Conservation (phyloP, 2,888 invertebrate species). For the Leptothorax acervorum region DNA sequence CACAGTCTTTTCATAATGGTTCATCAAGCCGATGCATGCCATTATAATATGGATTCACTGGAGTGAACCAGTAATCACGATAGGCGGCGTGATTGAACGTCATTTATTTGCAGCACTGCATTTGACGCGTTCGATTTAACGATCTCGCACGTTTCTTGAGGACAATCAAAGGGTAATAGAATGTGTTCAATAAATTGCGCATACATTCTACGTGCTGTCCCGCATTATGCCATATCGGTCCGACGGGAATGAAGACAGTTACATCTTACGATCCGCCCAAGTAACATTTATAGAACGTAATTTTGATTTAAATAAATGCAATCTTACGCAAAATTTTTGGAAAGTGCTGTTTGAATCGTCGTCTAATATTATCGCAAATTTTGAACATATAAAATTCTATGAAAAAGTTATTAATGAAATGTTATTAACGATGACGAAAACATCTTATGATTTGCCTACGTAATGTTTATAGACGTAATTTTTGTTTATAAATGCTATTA, state of each 20-base stretch:
- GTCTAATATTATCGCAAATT: not conserved
- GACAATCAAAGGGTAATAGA: constrained; percentile 72
- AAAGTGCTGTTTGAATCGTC: not conserved
- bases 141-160: constrained; percentile 64
- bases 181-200: constrained; percentile 67
- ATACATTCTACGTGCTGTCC: not conserved
- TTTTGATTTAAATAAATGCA: not conserved
- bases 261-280: not conserved
- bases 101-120: constrained; percentile 67
- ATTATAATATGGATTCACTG: constrained; percentile 21
- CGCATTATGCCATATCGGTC: not conserved
- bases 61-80: constrained; percentile 53
- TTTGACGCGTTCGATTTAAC: constrained; percentile 71
- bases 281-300: not conserved
- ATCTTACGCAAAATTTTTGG: not conserved
- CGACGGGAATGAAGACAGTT: not conserved
- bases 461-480: not conserved
- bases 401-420: not conserved
- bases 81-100: constrained; percentile 56
- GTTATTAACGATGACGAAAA: not conserved
- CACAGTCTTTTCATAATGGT: constrained; percentile 17
- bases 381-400: not conserved
- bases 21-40: not conserved
- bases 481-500: not conserved
- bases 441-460: not conserved